Conservation (phyloP, 2,888 invertebrate species). For the Noctua fimbriata region DNA sequence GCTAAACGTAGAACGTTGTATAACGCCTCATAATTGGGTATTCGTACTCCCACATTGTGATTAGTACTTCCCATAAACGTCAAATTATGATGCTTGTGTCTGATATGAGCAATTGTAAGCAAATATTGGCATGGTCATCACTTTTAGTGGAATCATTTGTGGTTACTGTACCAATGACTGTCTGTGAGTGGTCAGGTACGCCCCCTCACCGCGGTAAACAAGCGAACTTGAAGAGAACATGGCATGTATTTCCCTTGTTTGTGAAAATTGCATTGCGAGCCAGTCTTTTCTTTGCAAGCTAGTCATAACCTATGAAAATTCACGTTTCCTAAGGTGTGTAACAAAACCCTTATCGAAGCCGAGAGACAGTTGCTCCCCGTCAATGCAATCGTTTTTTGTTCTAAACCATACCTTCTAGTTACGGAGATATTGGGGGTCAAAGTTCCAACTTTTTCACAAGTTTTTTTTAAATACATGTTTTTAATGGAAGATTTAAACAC, state of each 20-base stretch:
- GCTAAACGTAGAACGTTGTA: neutral
- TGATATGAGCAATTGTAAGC: slow-evolving; percentile 7
- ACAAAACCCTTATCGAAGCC: too few species aligned
- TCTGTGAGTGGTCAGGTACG: neutral
- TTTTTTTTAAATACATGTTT: too few species aligned
- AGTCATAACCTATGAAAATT: neutral
- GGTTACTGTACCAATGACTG: neutral
- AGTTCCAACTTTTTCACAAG: too few species aligned
- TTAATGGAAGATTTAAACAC: too few species aligned
- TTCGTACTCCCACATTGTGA: neutral
- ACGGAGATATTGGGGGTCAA: too few species aligned
- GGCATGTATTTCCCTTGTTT: neutral
- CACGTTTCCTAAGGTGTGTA: too few species aligned
- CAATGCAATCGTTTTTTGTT: too few species aligned
- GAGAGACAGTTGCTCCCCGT: too few species aligned
- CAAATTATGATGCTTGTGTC: neutral
- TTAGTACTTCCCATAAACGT: neutral
- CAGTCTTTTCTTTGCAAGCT: neutral
- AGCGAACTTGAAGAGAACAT: neutral
- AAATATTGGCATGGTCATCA: slow-evolving; percentile 2
- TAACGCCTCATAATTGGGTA: neutral
- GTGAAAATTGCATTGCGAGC: neutral
- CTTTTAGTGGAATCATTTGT: neutral
- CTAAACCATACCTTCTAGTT: too few species aligned
- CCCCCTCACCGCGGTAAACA: neutral